Percentiles rank a stretch among this genome's conserved stretches.
Conservation (phyloP, 2,888 invertebrate genomes). For the Dioctria rufipes region DNA sequence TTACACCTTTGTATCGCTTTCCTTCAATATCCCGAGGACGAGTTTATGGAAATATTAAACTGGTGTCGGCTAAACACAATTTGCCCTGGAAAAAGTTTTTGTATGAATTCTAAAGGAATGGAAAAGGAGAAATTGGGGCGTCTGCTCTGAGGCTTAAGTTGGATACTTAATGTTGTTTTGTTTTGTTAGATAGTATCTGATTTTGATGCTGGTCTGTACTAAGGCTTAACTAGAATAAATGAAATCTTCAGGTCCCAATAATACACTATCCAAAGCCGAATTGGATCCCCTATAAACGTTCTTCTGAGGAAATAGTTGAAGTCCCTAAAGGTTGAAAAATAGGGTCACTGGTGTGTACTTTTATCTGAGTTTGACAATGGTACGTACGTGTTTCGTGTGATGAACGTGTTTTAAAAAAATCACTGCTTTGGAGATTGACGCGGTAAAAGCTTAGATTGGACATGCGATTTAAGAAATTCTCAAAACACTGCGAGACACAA, state of each 20-base stretch:
- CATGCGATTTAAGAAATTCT: no score
- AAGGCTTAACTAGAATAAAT: neutral
- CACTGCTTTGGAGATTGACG: neutral
- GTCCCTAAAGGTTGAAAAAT: conserved; percentile 41
- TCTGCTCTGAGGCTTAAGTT: conserved; percentile 4
- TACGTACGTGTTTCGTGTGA: conserved; percentile 16
- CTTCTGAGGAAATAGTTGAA: conserved; percentile 25
- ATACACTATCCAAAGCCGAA: neutral
- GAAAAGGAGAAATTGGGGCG: neutral
- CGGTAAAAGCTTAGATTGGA: no score
- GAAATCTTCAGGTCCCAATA: conserved; percentile 1
- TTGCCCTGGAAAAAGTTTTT: conserved; percentile 39
- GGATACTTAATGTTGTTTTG: conserved; percentile 16
- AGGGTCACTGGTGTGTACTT: conserved; percentile 48
- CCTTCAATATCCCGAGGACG: conserved; percentile 5
- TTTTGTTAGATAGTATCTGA: neutral
- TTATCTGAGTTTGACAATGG: conserved; percentile 42
- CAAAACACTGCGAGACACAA: no score
- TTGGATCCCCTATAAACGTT: conserved; percentile 1
- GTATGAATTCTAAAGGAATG: neutral
- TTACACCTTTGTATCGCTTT: neutral
- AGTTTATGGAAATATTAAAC: conserved; percentile 50
- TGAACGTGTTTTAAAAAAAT: conserved; percentile 37
- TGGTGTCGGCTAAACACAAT: conserved; percentile 51
- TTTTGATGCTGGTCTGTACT: conserved; percentile 16